Evolutionary conservation across 2,888 invertebrate species (phyloP), one percentile per base, ranked within the genome.

Genomic region (Pasiphila rectangulata): DNA sequence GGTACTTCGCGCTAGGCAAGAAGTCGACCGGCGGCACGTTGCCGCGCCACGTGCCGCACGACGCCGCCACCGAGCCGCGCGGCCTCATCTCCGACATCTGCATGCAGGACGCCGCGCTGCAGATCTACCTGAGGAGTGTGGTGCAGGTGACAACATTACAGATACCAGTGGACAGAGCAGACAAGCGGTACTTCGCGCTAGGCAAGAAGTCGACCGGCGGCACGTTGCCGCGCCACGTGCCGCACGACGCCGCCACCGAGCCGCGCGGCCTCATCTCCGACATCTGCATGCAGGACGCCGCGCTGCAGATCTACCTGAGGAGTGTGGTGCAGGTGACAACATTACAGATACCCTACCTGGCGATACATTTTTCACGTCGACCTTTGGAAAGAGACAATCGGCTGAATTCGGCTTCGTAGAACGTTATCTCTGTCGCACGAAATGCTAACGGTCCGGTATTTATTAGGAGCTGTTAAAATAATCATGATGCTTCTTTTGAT

Each of bases 251-350:
- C 9, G 75, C 75, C 44, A 60, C 93, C 2, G 95, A 96, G 67
- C 92, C 93, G 47, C 94, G 96, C 91, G 96, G 96, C 0, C 89
- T 99, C 35, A 94, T 99, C 41, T 96, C 96, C 0, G 94, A 97
- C 67, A 94, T 97, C 4, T 90, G 91, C 46, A 93, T 96, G 49
- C 94, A 95, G 42, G 94, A 95, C 64, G 97, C 97, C 25, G 94
- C 96, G 19, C 93, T 95, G 54, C 92, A 94, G 46, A 91, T 98
- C 32, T 96, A 95, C 29, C 88, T 99, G 41, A 90, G 96, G 56
- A 97, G 98, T 51, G 92, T 96, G 42, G 90, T 98, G 6, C 94
- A 95, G 91, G 97, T 97, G 67, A 16, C 4, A 17, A 13, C 9
- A 13, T 7, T 35, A 9, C 20, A 16, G 16, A 2, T 2, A 23